Conservation (phyloP, 2,797 vertebrate genomes). For the Sternarchorhynchus goeldii region DNA sequence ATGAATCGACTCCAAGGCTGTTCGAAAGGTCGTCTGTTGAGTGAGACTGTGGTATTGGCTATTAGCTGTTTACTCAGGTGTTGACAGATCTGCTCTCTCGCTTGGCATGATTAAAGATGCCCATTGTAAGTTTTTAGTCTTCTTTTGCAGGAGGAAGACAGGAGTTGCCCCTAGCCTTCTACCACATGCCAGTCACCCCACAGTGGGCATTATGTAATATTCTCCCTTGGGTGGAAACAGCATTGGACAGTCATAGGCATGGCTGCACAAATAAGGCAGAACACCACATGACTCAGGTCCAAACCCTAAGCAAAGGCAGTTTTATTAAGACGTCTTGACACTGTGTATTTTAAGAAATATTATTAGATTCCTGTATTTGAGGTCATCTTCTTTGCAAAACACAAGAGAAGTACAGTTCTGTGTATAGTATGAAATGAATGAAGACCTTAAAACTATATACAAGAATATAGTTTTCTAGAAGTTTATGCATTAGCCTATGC, state of each 20-base stretch:
- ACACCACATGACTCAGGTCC: slow-evolving; percentile 4
- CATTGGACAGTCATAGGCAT: slow-evolving; percentile 24
- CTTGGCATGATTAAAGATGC: slow-evolving; percentile 34
- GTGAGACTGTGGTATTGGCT: neutral
- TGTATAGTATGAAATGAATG: neutral
- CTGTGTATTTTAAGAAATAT: neutral
- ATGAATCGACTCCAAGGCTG: slow-evolving; percentile 16
- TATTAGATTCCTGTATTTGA: neutral
- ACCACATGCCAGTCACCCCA: slow-evolving; percentile 16
- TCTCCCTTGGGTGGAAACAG: slow-evolving; percentile 6
- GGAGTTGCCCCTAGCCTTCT: slow-evolving; percentile 8
- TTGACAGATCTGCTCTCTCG: slow-evolving; percentile 1
- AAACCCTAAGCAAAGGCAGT: neutral
- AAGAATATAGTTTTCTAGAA: neutral
- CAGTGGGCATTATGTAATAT: slow-evolving; percentile 29
- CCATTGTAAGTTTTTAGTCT: slow-evolving; percentile 30
- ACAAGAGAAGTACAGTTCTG: neutral
- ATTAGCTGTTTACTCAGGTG: slow-evolving; percentile 19
- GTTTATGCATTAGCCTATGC: neutral
- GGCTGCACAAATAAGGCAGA: slow-evolving; percentile 11
- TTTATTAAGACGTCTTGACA: neutral
- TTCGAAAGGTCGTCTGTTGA: slow-evolving; percentile 14
- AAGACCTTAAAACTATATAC: neutral
- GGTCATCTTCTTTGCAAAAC: no score
- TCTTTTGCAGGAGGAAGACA: slow-evolving; percentile 14